Evolutionary conservation across 2,888 invertebrate species (phyloP).

Genomic region (Cylloceria caligata): DNA sequence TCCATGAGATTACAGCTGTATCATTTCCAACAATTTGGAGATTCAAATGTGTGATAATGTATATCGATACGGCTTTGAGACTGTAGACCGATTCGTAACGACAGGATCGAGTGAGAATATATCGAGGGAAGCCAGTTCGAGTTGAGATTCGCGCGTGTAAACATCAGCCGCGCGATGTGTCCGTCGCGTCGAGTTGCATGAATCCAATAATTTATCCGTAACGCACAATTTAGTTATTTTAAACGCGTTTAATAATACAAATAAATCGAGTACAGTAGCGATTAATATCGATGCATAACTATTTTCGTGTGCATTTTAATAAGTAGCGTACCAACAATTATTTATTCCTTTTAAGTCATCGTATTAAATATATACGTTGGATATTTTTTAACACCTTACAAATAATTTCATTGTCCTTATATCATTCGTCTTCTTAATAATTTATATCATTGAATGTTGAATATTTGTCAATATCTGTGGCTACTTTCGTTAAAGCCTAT

Average conservation of each 20-base stretch:
- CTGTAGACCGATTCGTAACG: no score
- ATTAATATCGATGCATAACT: constrained; percentile 19
- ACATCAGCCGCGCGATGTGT: constrained; percentile 51
- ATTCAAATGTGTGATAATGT: no score
- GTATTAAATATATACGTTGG: not conserved
- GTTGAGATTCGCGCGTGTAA: constrained; percentile 57
- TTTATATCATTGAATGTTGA: not conserved
- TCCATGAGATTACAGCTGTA: no score
- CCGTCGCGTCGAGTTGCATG: constrained; percentile 35
- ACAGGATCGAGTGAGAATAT: not conserved
- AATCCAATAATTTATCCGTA: constrained; percentile 46
- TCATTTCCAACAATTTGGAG: no score
- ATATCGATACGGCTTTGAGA: no score
- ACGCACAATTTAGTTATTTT: constrained; percentile 48
- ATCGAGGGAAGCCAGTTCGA: constrained; percentile 37
- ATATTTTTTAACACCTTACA: not conserved
- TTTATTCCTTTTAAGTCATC: constrained; percentile 9
- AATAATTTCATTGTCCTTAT: not conserved
- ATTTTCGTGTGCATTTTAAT: constrained; percentile 3
- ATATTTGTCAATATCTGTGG: not conserved
- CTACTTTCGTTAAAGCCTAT: not conserved
- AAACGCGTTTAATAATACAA: constrained; percentile 3
- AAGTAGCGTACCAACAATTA: not conserved
- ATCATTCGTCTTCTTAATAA: constrained; percentile 16
- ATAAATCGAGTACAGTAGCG: not conserved